Evolutionary conservation across 2,888 invertebrate genomes (phyloP).

Genomic region (Chorisops tibialis): DNA sequence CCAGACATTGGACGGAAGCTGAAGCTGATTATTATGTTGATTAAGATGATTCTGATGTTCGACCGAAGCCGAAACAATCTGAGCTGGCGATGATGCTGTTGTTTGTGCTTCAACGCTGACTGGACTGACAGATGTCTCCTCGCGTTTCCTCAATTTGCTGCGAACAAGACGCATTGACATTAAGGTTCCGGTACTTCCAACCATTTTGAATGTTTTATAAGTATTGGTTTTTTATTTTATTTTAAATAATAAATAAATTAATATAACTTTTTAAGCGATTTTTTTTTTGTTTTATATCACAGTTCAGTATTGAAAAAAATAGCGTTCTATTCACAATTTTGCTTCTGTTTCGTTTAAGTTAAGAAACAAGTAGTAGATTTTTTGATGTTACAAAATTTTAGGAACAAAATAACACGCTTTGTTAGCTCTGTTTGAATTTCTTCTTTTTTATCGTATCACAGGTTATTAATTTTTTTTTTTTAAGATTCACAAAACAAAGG

Average conservation of each 20-base stretch:
- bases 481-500: constrained; percentile 4
- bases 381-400: neutral
- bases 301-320: constrained; percentile 37
- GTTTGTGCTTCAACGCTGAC: constrained; percentile 61
- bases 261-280: constrained; percentile 14
- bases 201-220: constrained; percentile 55
- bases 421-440: neutral
- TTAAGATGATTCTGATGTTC: constrained; percentile 15
- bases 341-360: too few species aligned
- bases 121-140: constrained; percentile 71
- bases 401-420: neutral
- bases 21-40: constrained; percentile 49
- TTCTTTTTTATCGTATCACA: constrained; percentile 11
- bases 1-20: constrained; percentile 67
- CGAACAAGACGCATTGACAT: constrained; percentile 87
- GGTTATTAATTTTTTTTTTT: constrained; percentile 5
- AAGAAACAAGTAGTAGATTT: constrained; percentile 3
- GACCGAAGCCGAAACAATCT: constrained; percentile 44
- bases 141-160: constrained; percentile 84
- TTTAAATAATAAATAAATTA: constrained; percentile 17
- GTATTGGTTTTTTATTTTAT: constrained; percentile 17
- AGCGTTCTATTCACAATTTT: too few species aligned
- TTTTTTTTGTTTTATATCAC: constrained; percentile 35
- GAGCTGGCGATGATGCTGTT: constrained; percentile 52
- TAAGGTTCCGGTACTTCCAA: constrained; percentile 82